phyloP scores from a whole-genome alignment of 2,113 vertebrate species.

The Brachyhypopomus occidentalis region DNA sequence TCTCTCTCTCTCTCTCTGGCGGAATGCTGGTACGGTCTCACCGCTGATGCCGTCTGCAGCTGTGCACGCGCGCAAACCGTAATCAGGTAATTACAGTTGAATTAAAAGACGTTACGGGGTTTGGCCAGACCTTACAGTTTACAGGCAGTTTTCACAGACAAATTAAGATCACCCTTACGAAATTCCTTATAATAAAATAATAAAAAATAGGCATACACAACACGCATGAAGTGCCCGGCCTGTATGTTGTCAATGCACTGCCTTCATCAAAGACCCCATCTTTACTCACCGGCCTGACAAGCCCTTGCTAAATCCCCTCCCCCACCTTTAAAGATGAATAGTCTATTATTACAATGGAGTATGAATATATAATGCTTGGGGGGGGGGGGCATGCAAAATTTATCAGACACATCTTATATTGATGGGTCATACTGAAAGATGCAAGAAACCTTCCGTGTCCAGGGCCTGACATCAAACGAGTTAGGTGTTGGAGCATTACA shows the following conservation, averaged over 20 bases:
- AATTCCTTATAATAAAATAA: neutral
- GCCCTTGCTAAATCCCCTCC: constrained; percentile 14
- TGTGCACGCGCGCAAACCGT: constrained; percentile 24
- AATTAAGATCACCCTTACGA: constrained; percentile 26
- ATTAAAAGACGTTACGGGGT: constrained; percentile 37
- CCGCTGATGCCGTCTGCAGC: constrained; percentile 26
- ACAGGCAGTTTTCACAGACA: neutral
- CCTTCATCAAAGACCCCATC: constrained; percentile 53
- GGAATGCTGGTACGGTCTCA: constrained; percentile 29
- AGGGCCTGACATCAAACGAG: constrained; percentile 48
- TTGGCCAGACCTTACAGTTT: neutral
- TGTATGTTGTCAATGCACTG: neutral
- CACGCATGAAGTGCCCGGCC: constrained; percentile 4
- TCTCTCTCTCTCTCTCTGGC: constrained; percentile 32
- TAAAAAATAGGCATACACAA: constrained; percentile 6
- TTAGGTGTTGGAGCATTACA: constrained; percentile 42
- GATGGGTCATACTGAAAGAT: constrained; percentile 44
- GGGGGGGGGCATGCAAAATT: constrained; percentile 47
- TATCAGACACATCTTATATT: constrained; percentile 47
- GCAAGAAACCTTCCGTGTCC: constrained; percentile 38
- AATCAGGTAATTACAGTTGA: constrained; percentile 40
- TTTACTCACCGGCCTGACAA: constrained; percentile 50
- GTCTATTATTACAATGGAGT: constrained; percentile 44
- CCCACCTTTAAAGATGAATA: constrained; percentile 41
- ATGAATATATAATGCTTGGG: constrained; percentile 47